These are phyloP conservation scores for Tryphoninae sp. DNA, from an alignment of 2,888 invertebrate species.

Conservation along the genomic window DNA sequence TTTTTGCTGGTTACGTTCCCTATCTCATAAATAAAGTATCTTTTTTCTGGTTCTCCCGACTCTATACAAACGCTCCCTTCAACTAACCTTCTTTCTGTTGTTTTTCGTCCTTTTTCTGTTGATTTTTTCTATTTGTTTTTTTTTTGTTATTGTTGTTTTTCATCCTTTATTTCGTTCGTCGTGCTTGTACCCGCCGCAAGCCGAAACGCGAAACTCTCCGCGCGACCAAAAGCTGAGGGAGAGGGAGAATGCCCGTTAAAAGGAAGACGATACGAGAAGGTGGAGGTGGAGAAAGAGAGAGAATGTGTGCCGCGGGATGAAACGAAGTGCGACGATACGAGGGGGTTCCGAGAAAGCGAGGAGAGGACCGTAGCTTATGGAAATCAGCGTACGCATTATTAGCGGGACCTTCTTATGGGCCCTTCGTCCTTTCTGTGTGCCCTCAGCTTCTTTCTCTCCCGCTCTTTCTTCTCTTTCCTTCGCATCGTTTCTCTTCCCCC, in stretches of 20 bases:
- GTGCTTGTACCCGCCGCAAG: not conserved
- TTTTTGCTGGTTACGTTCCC: conserved; percentile 45
- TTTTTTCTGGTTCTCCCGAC: conserved; percentile 27
- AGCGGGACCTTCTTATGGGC: conserved; percentile 57
- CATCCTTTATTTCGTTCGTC: conserved; percentile 39
- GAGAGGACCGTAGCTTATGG: conserved; percentile 71
- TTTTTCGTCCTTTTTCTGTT: conserved; percentile 54
- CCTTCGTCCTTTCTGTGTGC: conserved; percentile 47
- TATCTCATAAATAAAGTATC: conserved; percentile 61
- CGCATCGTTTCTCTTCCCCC: not conserved
- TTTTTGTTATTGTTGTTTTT: conserved; percentile 30
- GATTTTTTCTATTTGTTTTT: not conserved
- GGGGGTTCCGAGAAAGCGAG: conserved; percentile 66
- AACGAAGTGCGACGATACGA: conserved; percentile 49
- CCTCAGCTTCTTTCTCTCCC: conserved; percentile 42
- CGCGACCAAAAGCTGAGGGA: conserved; percentile 18
- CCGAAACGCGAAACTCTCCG: conserved; percentile 56
- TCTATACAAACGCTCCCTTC: conserved; percentile 20
- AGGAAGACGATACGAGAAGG: conserved; percentile 53
- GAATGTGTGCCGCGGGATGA: conserved; percentile 22
- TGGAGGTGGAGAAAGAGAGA: conserved; percentile 7
- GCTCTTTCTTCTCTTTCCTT: not conserved
- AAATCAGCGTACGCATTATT: conserved; percentile 73
- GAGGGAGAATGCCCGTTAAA: conserved; percentile 50
- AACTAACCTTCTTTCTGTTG: not conserved